Evolutionary conservation across 2,797 vertebrate genomes (phyloP).

Genomic region (Pseudomugil tenellus): DNA sequence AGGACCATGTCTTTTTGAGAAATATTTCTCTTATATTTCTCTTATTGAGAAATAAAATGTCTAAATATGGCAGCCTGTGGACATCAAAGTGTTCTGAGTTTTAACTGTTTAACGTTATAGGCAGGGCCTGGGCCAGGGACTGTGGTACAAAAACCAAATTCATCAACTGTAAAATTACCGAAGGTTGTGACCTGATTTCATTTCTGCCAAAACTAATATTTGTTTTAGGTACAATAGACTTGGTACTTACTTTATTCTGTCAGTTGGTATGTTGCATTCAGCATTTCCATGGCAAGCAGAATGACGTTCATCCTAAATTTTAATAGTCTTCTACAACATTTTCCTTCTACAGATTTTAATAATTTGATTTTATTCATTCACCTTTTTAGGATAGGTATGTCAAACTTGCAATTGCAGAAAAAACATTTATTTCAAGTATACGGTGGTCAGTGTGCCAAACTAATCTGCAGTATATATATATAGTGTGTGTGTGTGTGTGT

Average conservation of each 20-base stretch:
- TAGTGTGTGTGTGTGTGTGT: neutral
- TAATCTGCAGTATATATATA: neutral
- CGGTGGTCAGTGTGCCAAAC: no score
- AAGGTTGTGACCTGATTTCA: neutral
- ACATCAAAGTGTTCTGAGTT: slow-evolving; percentile 76
- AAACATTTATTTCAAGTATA: neutral
- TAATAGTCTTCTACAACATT: neutral
- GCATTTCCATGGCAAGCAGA: neutral
- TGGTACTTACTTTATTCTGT: neutral
- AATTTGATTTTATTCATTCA: neutral
- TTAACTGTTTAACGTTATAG: slow-evolving; percentile 68
- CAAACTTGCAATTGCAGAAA: neutral
- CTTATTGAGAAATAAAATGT: slow-evolving; percentile 65
- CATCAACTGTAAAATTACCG: neutral
- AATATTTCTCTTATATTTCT: no score
- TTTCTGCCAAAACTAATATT: neutral
- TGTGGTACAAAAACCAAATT: neutral
- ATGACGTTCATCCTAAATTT: neutral
- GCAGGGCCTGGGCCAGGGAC: neutral
- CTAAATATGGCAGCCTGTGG: slow-evolving; percentile 79
- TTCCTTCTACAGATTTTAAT: neutral
- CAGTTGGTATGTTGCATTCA: neutral
- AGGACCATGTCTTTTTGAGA: slow-evolving; percentile 59
- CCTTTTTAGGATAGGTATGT: neutral
- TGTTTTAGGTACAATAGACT: neutral